Evolutionary conservation across 2,888 invertebrate species (phyloP), one percentile per base, ranked within the genome.

Genomic region (Azorinus chamasolen): DNA sequence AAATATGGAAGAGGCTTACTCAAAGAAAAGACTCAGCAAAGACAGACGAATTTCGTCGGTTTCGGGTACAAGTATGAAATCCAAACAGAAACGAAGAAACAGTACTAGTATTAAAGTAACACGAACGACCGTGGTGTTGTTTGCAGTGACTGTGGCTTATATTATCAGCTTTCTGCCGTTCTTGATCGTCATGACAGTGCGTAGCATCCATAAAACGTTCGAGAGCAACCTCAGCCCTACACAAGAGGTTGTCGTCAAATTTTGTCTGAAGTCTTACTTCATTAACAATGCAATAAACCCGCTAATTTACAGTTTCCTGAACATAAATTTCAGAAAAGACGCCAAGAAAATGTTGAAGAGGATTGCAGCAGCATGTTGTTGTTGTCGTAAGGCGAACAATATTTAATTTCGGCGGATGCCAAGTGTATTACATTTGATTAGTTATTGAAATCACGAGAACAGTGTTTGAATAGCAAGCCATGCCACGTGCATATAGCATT

Each of bases 251-350:
- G 79, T 83, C 18, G 88, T 89, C 66, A 90, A 90, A 83, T 89
- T 90, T 48, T 86, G 88, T 66, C 82, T 87, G 16, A 90, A 90
- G 65, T 90, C 90, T 2, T 90, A 88, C 76, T 89, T 90, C 71
- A 88, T 90, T 27, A 90, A 90, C 76, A 90, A 89, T 70, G 89
- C 90, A n/a, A 88, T 89, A 18, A 90, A 90, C 73, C 90, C 90
- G 1, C 54, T 90, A 16, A 89, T 90, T 41, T 90, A 90, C 79
- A 88, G 88, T 58, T 90, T 90, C 66, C 83, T 90, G 24, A 90
- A 90, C 64, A 81, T 86, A n/a, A 86, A 86, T 58, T 90, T 90
- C 74, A 69, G 90, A 12, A 83, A 86, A 37, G 90, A 90, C 68
- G 87, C 87, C 10, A 80, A 80, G 59, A 83, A 79, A 14, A 66